Evolutionary conservation across 2,113 vertebrate species (phyloP), one percentile per base, ranked within the genome.

Genomic region (Dromaius novaehollandiae): DNA sequence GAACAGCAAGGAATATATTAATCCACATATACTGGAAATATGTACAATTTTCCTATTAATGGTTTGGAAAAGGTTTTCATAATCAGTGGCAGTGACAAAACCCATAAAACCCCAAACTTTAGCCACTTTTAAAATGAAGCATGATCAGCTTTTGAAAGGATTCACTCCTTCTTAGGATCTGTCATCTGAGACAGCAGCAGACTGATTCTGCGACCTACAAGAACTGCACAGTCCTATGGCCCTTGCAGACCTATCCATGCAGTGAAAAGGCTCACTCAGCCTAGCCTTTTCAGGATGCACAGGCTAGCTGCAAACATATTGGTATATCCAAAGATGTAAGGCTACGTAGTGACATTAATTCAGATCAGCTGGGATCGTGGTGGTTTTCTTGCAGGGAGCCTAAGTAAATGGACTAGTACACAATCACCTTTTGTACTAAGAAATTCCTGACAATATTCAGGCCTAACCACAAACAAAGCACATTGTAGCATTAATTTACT

Each of bases 391-490:
- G 71, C 36, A 36, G 53, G 36, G 63, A 91, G 76, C 30, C 53
- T 38, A 21, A n/a, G 42, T 64, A 88, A 95, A 91, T 21, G 40
- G 77, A 80, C 50, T 38, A 81, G 88, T 28, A 74, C 55, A 89
- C 55, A 91, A 80, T 63, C 82, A 95, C 84, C 95, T 92, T 91
- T 78, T 88, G 82, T 82, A 66, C 82, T 36, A 71, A 55, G 68
- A 89, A 91, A 95, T 88, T 91, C 55, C 65, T 64, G 76, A 80
- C 85, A 81, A 60, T 70, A 75, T 94, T 90, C 75, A 68, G 60
- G 55, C 36, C 89, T 68, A 89, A 66, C 84, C 75, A 86, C 95
- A 94, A 95, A 95, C 69, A 95, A 95, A 94, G 68, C 64, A 78
- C 46, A 91, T 7, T 83, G 85, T 68, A 90, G 77, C 76, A 94